Evolutionary conservation across 1,140 invertebrate species (phyloP), one percentile per base, ranked within the genome.

Genomic region (Drosophila aff.): DNA sequence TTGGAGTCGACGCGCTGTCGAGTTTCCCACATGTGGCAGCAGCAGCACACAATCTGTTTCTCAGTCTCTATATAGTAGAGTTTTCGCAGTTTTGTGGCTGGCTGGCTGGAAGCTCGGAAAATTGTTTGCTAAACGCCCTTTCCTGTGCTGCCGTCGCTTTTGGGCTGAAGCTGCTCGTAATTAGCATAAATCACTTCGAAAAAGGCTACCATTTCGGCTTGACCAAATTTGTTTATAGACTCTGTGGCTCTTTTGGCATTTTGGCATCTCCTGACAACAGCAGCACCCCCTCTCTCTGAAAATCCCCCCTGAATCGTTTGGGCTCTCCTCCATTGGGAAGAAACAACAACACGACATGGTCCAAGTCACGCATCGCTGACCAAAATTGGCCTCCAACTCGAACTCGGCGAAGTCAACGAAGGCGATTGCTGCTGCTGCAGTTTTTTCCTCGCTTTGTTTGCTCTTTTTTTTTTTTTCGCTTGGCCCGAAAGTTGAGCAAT

Each of bases 131-230:
- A 81, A 87, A 87, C 84, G 84, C 84, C 84, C 84, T 87, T 87
- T 87, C 83, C 83, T 87, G 77, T 82, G 62, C 82, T 49, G 76
- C 50, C 65, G 79, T 76, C 64, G 69, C 69, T 62, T 80, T 69
- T 76, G 62, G 47, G 59, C 66, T 53, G 73, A 82, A 79, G 84
- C 75, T 81, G 85, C 84, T 83, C 84, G 83, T 87, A 89, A 89
- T 89, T 89, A 89, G 85, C 85, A 89, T 89, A 90, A 90, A 90
- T 90, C 85, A 90, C 85, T 90, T 90, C 86, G 79, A 82, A 90
- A 84, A 90, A 90, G 85, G 86, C 86, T 90, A 82, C 85, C 85
- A 85, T 90, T 89, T 89, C 77, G 74, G 85, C 81, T 81, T 89
- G 84, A 89, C 84, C 84, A 89, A 89, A 89, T 89, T 89, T 90